Conservation (phyloP, 2,797 vertebrate species). For the Enteromius trimaculatus region DNA sequence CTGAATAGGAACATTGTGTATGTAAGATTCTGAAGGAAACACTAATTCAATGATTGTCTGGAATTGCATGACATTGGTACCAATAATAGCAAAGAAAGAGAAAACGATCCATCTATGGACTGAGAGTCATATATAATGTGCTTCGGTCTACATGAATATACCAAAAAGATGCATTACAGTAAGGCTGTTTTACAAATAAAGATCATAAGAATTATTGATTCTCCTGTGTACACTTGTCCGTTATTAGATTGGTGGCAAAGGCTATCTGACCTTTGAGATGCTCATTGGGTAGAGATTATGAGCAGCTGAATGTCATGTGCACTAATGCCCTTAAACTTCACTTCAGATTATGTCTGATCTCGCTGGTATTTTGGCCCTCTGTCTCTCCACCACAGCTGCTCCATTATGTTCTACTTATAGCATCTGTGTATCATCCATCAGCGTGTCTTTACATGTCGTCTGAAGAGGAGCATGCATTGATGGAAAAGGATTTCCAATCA, state of each 20-base stretch:
- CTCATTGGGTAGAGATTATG: slow-evolving; percentile 32
- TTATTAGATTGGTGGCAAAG: slow-evolving; percentile 25
- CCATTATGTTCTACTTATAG: slow-evolving; percentile 27
- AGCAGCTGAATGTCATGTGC: slow-evolving; percentile 33
- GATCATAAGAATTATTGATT: slow-evolving; percentile 19
- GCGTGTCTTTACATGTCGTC: slow-evolving; percentile 19
- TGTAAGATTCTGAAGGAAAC: not conserved
- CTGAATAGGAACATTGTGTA: too few relatives aligned
- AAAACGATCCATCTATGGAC: not conserved
- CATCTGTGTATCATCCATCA: slow-evolving; percentile 30
- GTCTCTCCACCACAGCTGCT: slow-evolving; percentile 35
- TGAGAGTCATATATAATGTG: not conserved
- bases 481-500: slow-evolving; percentile 5
- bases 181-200: slow-evolving; percentile 29
- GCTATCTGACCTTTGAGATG: slow-evolving; percentile 9
- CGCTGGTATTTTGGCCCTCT: slow-evolving; percentile 13
- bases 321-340: slow-evolving; percentile 44
- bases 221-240: not conserved
- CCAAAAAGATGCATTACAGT: not conserved
- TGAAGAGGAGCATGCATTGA: not conserved
- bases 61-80: not conserved
- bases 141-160: not conserved
- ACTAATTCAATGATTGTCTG: not conserved
- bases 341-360: slow-evolving; percentile 43
- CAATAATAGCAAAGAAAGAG: not conserved